phyloP scores from a whole-genome alignment of 2,797 vertebrate genomes.

The Melanotaenia trifasciata region DNA sequence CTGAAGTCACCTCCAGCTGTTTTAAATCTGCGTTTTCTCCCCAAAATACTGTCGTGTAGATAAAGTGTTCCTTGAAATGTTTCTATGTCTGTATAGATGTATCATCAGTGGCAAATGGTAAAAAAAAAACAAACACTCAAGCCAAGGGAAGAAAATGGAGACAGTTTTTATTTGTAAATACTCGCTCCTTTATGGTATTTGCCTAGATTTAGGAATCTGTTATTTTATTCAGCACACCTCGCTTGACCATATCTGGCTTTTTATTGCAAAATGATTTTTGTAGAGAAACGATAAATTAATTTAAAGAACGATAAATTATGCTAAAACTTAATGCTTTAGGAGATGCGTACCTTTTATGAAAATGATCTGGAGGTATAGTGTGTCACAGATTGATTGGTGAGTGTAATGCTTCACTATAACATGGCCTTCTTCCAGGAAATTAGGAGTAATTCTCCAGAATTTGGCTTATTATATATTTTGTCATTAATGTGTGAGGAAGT shows the following conservation, averaged over 20 bases:
- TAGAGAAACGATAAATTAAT: slow-evolving; percentile 29
- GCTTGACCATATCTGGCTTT: slow-evolving; percentile 62
- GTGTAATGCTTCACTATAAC: slow-evolving; percentile 37
- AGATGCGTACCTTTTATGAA: slow-evolving; percentile 47
- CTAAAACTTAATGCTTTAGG: slow-evolving; percentile 65
- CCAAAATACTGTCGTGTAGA: slow-evolving; percentile 55
- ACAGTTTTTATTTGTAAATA: slow-evolving; percentile 75
- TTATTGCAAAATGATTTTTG: slow-evolving; percentile 50
- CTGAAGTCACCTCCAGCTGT: slow-evolving; percentile 47
- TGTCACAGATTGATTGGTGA: slow-evolving; percentile 44
- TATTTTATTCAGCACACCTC: slow-evolving; percentile 60
- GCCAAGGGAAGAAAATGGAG: slow-evolving; percentile 48
- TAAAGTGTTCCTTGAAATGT: slow-evolving; percentile 32
- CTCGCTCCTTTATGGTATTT: slow-evolving; percentile 50
- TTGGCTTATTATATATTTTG: not conserved
- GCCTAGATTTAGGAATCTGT: slow-evolving; percentile 64
- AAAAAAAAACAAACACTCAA: slow-evolving; percentile 59
- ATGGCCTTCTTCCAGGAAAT: slow-evolving; percentile 22
- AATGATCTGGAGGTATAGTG: slow-evolving; percentile 59
- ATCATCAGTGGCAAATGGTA: slow-evolving; percentile 48
- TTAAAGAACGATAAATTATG: slow-evolving; percentile 42
- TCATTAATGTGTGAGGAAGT: slow-evolving; percentile 16
- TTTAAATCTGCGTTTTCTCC: slow-evolving; percentile 59
- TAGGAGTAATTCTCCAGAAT: not conserved
- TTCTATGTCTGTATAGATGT: slow-evolving; percentile 36